A percentile compares a stretch with the other conserved stretches of the same genome.
Conservation (phyloP, 2,113 vertebrate species). For the Paramisgurnus dabryanus region DNA sequence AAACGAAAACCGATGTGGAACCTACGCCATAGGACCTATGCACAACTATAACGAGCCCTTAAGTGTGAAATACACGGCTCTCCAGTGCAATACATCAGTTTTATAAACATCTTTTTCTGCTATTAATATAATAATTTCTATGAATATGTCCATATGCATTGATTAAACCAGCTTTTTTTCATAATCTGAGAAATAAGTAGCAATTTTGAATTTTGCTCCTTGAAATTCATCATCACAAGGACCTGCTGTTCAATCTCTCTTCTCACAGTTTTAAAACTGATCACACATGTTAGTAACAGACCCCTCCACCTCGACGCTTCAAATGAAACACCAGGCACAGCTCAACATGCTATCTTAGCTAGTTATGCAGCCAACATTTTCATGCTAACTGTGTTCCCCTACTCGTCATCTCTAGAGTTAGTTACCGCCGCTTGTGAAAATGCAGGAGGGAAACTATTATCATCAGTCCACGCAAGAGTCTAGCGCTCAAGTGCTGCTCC, state of each 20-base stretch:
- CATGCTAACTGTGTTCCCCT: slow-evolving; percentile 80
- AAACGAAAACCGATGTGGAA: too few relatives aligned
- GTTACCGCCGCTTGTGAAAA: slow-evolving; percentile 63
- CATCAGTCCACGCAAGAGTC: slow-evolving; percentile 78
- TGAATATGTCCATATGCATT: too few relatives aligned
- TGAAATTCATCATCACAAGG: background rate
- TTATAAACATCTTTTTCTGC: too few relatives aligned
- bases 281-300: slow-evolving; percentile 55
- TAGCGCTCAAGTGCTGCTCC: slow-evolving; percentile 73
- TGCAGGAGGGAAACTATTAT: slow-evolving; percentile 82
- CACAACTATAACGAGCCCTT: too few relatives aligned
- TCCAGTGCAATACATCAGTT: too few relatives aligned
- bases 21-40: too few relatives aligned
- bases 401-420: slow-evolving; percentile 48
- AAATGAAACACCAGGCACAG: slow-evolving; percentile 72
- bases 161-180: background rate
- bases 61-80: too few relatives aligned
- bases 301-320: slow-evolving; percentile 63
- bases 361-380: slow-evolving; percentile 71
- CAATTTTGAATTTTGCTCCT: background rate
- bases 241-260: slow-evolving; percentile 42
- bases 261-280: slow-evolving; percentile 2
- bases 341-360: slow-evolving; percentile 11
- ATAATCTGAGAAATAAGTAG: background rate
- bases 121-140: too few relatives aligned